Base-by-base conservation (phyloP, 2,113 vertebrate genomes). In the Scomber japonicus region DNA sequence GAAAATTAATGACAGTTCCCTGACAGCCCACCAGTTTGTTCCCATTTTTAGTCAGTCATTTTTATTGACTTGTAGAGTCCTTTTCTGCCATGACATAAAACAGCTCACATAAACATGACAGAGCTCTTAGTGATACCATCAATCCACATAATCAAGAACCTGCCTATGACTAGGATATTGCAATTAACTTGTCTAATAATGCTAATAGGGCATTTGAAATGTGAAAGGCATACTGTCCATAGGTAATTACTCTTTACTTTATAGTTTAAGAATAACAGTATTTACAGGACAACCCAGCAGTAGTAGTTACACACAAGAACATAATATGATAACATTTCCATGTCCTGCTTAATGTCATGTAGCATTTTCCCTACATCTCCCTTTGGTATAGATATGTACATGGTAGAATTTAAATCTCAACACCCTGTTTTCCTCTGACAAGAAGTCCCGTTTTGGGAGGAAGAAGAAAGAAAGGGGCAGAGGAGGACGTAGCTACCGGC, bases 91-190 rank as follows among this genome's bases (percentile, higher is more conserved):
- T 55, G 73, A 87, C 64, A 84, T 92, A 89, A 89, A 94, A 76
- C 65, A 72, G 69, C 69, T 84, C 71, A 71, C 83, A 91, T 93
- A 84, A 94, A 93, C 83, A 92, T 83, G 90, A 89, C 87, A 88
- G 71, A 84, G 57, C 63, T 74, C 80, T 88, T 75, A 86, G 62
- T 51, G 48, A 61, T 72, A 48, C 83, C 83, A 90, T 92, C 81
- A 83, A 80, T 92, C 84, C 69, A 80, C 60, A 77, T 72, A 75
- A 89, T 90, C 78, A 88, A 81, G 64, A 83, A 59, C 55, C 60
- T 73, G 53, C 59, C 60, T 54, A 61, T 78, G 64, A 80, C 78
- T 87, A 67, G 44, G 45, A 80, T 80, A 82, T 65, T 78, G 69
- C 64, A 88, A 90, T 88, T 78, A 83, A 88, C 67, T 73, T 88